Conservation (phyloP, 2,888 invertebrate genomes). For the Pristionchus entomophagus region DNA sequence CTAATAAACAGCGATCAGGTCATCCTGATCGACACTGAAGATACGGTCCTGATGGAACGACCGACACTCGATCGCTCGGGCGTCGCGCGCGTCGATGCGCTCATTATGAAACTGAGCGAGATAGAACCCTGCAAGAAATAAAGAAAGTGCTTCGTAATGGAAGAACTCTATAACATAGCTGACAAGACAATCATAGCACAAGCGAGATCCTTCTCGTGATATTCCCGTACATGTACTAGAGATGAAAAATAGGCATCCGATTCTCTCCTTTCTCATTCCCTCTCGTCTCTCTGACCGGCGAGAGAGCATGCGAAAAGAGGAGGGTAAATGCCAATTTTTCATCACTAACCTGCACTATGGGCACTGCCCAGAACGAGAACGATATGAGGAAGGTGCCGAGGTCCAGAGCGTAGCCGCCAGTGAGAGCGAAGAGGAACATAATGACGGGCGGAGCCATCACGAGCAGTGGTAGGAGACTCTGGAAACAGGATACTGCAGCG, state of each 20-base stretch:
- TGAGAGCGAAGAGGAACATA: conserved; percentile 9
- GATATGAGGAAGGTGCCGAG: neutral
- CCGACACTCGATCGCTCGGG: neutral
- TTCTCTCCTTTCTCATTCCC: too few species aligned
- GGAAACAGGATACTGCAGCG: too few species aligned
- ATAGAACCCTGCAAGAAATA: neutral
- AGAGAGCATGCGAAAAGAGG: too few species aligned
- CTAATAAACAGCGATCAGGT: neutral
- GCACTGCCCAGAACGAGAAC: neutral
- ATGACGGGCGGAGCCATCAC: neutral
- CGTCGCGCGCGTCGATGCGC: neutral
- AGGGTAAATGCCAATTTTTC: too few species aligned
- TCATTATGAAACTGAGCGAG: neutral
- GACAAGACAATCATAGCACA: too few species aligned
- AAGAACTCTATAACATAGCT: too few species aligned
- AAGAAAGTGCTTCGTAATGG: too few species aligned
- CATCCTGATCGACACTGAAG: neutral
- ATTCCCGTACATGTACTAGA: too few species aligned
- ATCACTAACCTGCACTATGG: neutral
- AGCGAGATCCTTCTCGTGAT: too few species aligned
- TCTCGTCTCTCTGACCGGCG: too few species aligned
- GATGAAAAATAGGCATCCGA: too few species aligned
- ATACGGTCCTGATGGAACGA: too few species aligned
- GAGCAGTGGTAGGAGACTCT: conserved; percentile 3
- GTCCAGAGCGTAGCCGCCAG: conserved; percentile 4